Evolutionary conservation across 2,113 vertebrate genomes (phyloP).

Genomic region (Ciconia stormi): DNA sequence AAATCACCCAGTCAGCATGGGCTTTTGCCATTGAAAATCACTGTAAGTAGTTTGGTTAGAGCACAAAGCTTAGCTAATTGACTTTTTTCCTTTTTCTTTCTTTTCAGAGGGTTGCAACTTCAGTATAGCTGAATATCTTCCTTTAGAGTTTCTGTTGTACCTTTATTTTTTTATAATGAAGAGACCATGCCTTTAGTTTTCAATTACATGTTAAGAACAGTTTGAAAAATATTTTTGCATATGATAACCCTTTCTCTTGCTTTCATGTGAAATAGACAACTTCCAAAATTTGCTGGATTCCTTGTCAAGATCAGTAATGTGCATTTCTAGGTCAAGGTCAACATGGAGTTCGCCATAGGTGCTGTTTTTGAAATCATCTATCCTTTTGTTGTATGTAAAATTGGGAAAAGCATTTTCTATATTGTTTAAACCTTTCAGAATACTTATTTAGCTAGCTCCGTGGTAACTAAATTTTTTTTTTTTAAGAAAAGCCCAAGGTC

Average conservation of each 20-base stretch:
- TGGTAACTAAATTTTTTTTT: slow-evolving; percentile 60
- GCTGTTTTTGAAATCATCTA: slow-evolving; percentile 68
- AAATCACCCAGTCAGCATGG: slow-evolving; percentile 76
- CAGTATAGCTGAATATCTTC: slow-evolving; percentile 69
- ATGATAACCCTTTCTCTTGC: slow-evolving; percentile 63
- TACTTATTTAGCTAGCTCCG: slow-evolving; percentile 66
- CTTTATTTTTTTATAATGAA: slow-evolving; percentile 80
- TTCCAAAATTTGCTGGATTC: slow-evolving; percentile 62
- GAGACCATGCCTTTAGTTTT: slow-evolving; percentile 79
- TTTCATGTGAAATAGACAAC: slow-evolving; percentile 57
- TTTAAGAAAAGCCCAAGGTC: slow-evolving; percentile 55
- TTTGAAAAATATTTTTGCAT: slow-evolving; percentile 74
- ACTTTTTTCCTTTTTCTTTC: slow-evolving; percentile 61
- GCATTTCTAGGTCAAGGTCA: slow-evolving; percentile 64
- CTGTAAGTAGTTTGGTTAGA: slow-evolving; percentile 84
- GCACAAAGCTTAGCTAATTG: slow-evolving; percentile 80
- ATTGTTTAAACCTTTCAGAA: slow-evolving; percentile 50
- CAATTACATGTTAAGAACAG: slow-evolving; percentile 61
- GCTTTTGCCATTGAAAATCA: slow-evolving; percentile 81
- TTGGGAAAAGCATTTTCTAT: slow-evolving; percentile 63
- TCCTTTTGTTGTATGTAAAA: slow-evolving; percentile 50
- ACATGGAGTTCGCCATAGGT: slow-evolving; percentile 70
- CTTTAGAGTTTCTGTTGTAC: slow-evolving; percentile 73
- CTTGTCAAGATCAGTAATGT: slow-evolving; percentile 51
- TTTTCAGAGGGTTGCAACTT: slow-evolving; percentile 69